These are phyloP conservation scores for Polydrusus pterygomalis DNA, from an alignment of 2,888 invertebrate species.

Conservation along the genomic window DNA sequence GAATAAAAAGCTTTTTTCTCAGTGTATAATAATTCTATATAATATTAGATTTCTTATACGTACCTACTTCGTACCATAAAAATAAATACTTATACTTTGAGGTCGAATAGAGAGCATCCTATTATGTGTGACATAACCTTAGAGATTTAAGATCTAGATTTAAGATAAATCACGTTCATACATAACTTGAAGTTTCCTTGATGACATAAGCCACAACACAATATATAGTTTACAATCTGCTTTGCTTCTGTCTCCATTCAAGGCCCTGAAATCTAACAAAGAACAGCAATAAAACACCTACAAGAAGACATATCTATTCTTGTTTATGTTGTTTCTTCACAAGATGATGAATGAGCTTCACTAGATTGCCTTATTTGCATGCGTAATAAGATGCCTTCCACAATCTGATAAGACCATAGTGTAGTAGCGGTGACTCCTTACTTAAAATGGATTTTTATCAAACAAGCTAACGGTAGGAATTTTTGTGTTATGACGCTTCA, in stretches of 20 bases:
- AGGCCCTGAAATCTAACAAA: constrained; percentile 26
- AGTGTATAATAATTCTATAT: too few relatives aligned
- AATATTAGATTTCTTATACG: too few relatives aligned
- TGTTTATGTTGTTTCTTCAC: constrained; percentile 23
- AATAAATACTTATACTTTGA: too few relatives aligned
- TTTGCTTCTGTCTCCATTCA: constrained; percentile 23
- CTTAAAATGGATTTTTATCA: constrained; percentile 20
- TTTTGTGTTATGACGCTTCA: too few relatives aligned
- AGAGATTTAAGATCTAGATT: background rate
- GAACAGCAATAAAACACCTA: constrained; percentile 43
- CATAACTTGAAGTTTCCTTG: background rate
- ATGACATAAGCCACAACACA: constrained; percentile 4
- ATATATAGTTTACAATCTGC: background rate
- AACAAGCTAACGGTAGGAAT: too few relatives aligned
- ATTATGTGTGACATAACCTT: too few relatives aligned
- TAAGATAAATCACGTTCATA: background rate
- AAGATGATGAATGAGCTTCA: constrained; percentile 48
- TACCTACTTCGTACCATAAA: too few relatives aligned
- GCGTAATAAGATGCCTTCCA: constrained; percentile 42
- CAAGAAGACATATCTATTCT: constrained; percentile 31
- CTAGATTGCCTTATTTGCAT: constrained; percentile 39
- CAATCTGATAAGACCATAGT: constrained; percentile 33
- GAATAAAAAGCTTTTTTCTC: too few relatives aligned
- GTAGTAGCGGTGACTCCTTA: constrained; percentile 26
- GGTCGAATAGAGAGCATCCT: background rate